Evolutionary conservation across 2,888 invertebrate species (phyloP), one percentile per base, ranked within the genome.

Genomic region (Anodontia alba): DNA sequence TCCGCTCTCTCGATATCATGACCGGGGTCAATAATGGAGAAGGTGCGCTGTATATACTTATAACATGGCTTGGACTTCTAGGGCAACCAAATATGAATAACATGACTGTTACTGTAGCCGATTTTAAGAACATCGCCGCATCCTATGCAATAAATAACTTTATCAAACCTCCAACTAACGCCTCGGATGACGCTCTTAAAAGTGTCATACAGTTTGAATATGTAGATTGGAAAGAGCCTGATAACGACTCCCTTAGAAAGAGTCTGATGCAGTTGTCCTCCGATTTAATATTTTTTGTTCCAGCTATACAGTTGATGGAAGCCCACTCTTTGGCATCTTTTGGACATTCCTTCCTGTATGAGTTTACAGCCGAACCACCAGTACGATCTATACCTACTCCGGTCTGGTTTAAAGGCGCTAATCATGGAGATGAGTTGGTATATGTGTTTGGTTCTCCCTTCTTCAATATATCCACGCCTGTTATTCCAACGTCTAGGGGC

Each of bases 241-340:
- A 62, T 36, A 62, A 62, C 29, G n/a, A n/a, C 29, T 33, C 3
- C 17, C 62, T 31, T 3, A 7, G 31, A 5, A 36, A 26, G 15
- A 26, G 15, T 12, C 31, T 62, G 20, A 62, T 62, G 36, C 3
- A 62, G 5, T 5, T 62, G 26, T 62, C 62, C 2, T 62, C 31
- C 3, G 62, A 62, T 62, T 3, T 62, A 20, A 26, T 20, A 5
- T 62, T 62, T 29, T 62, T 62, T 26, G 29, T 62, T 17, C 36
- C 62, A 5, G 31, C 62, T 33, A n/a, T 26, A 36, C 7, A 26
- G 29, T 12, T 20, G 20, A 20, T 36, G 36, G n/a, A 12, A 3
- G 62, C 31, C 17, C 62, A 62, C 20, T 8, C 31, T 23, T 97
- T 97, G 7, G 43, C 69, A 0, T 29, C 46, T 17, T 3, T 31